Evolutionary conservation across 2,797 vertebrate genomes (phyloP).

Genomic region (Catharus ustulatus): DNA sequence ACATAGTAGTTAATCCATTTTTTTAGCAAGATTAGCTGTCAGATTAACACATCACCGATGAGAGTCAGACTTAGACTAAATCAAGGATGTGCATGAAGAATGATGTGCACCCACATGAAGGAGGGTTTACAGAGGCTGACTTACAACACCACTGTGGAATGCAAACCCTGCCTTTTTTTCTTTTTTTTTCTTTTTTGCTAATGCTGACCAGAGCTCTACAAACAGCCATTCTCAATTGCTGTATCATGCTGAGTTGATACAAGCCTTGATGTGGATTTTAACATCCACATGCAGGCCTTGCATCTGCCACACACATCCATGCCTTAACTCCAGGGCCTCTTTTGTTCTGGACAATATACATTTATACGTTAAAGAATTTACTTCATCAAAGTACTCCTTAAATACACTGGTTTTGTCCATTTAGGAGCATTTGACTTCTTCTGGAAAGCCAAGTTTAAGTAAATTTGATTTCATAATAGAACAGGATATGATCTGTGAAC

Average conservation of each 20-base stretch:
- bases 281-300: neutral
- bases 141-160: conserved; percentile 21
- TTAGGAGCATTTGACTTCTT: neutral
- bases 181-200: neutral
- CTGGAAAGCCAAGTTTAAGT: neutral
- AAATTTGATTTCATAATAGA: neutral
- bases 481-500: neutral
- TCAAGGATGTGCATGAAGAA: conserved; percentile 23
- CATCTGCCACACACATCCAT: conserved; percentile 42
- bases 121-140: neutral
- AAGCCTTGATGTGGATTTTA: conserved; percentile 65
- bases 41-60: conserved; percentile 40
- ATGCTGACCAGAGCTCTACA: conserved; percentile 56
- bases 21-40: conserved; percentile 52
- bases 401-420: neutral
- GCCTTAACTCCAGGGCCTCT: neutral
- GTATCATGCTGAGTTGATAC: conserved; percentile 27
- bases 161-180: neutral
- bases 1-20: conserved; percentile 33
- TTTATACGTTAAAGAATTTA: neutral
- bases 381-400: neutral
- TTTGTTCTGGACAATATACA: neutral
- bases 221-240: conserved; percentile 16
- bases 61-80: conserved; percentile 1
- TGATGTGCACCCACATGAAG: conserved; percentile 27